Conservation (phyloP, 1,140 invertebrate genomes). For the Medauroidea extradentata region DNA sequence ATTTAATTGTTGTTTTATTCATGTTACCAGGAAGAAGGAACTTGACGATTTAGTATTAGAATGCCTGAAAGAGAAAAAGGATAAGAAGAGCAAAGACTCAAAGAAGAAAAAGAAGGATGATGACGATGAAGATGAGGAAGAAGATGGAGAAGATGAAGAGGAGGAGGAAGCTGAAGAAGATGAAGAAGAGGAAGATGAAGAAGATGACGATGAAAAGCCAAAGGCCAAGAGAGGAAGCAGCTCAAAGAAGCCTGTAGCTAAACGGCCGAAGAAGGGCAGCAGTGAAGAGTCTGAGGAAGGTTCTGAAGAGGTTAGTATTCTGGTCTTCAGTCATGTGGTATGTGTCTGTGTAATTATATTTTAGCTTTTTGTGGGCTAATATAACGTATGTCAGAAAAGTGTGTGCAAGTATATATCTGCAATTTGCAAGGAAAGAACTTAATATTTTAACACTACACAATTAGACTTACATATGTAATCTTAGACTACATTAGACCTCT, state of each 20-base stretch:
- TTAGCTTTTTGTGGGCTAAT: neutral
- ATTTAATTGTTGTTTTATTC: slow-evolving; percentile 4
- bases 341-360: neutral
- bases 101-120: slow-evolving; percentile 50
- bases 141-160: slow-evolving; percentile 52
- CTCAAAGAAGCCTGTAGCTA: slow-evolving; percentile 49
- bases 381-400: too few relatives aligned
- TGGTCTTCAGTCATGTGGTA: neutral
- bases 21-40: slow-evolving; percentile 65
- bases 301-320: slow-evolving; percentile 29
- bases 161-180: slow-evolving; percentile 51
- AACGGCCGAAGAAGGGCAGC: slow-evolving; percentile 54
- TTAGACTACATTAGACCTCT: too few relatives aligned
- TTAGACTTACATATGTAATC: too few relatives aligned
- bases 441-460: too few relatives aligned
- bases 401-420: too few relatives aligned
- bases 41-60: slow-evolving; percentile 82
- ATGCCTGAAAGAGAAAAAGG: slow-evolving; percentile 56
- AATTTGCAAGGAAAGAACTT: too few relatives aligned
- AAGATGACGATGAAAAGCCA: slow-evolving; percentile 55
- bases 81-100: slow-evolving; percentile 44
- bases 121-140: slow-evolving; percentile 57
- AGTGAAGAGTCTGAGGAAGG: slow-evolving; percentile 57
- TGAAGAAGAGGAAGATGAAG: slow-evolving; percentile 43
- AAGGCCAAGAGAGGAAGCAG: slow-evolving; percentile 41